Percentiles rank a stretch among this genome's conserved stretches.
phyloP scores from a whole-genome alignment of 2,113 vertebrate species.

The Burhinus oedicnemus region DNA sequence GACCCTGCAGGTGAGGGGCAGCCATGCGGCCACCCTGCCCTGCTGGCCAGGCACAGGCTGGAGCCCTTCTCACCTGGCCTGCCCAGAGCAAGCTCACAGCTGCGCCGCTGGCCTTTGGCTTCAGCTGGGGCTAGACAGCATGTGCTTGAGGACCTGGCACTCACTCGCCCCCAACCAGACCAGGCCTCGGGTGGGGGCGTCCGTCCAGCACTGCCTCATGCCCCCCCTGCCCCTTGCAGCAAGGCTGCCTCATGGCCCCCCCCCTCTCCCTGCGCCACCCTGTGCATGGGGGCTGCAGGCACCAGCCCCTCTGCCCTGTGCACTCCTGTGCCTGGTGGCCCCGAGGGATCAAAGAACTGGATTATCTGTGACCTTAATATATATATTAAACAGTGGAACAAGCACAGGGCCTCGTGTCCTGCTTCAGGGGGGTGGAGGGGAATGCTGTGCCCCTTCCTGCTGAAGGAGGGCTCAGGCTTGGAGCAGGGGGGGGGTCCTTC shows the following conservation, averaged over 20 bases:
- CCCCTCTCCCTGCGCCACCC: not conserved
- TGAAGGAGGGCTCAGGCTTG: not conserved
- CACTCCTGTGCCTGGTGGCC: not conserved
- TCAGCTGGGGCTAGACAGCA: not conserved
- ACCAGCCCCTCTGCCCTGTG: not conserved
- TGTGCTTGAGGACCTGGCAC: rapidly evolving
- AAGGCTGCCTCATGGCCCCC: not conserved
- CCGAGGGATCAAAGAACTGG: slow-evolving; percentile 27
- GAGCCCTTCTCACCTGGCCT: not conserved
- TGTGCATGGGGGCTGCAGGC: not conserved
- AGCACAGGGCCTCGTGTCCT: not conserved
- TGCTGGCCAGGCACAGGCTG: not conserved
- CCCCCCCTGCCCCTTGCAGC: too few relatives aligned
- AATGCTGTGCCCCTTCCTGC: not conserved
- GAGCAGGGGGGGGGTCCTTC: not conserved
- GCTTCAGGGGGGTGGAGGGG: not conserved
- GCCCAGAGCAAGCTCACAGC: not conserved
- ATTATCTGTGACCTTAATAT: slow-evolving; percentile 2
- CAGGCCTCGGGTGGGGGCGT: rapidly evolving
- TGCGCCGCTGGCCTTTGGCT: not conserved
- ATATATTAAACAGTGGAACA: slow-evolving; percentile 41
- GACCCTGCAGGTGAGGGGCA: not conserved
- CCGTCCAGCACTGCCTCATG: not conserved
- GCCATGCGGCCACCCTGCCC: rapidly evolving
- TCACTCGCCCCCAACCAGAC: not conserved